Evolutionary conservation across 2,888 invertebrate species (phyloP), one percentile per base, ranked within the genome.

Genomic region (Ptychoptera albimana): DNA sequence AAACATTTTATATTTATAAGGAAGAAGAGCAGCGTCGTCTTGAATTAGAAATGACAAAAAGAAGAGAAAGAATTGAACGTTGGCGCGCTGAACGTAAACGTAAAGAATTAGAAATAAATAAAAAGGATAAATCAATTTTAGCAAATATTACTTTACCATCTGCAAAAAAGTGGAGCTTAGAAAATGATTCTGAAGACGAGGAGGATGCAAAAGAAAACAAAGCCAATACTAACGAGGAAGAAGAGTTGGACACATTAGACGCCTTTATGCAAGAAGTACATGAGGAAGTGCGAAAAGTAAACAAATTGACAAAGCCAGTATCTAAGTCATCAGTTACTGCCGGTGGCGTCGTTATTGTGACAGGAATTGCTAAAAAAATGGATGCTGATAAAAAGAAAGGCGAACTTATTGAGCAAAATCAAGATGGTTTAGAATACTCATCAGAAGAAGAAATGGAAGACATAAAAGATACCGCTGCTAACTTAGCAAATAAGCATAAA

Each of bases 391-490:
- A 80, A 53, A 79, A 85, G 53, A 94, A 96, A 69, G 98, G 98
- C 44, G 97, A 98, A 66, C 69, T 98, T n/a, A 92, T 99, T 57
- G 96, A 98, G 64, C 96, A 94, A 61, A 96, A 98, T 67, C 92
- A 94, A 64, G 97, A 98, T 61, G 93, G 91, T 1, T 67, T 97
- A 49, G 98, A 93, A 69, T 96, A 97, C 67, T 94, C 94, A 0
- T 93, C 93, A 11, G 96, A 96, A 64, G 96, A 96, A 61, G 94
- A 96, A 57, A 81, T 87, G 5, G 93, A 94, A 60, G 93, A 93
- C 59, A 75, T 94, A 43, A 89, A 92, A 53, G 85, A 91, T 49
- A 84, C 89, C 15, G 86, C 88, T 0, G 89, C 83, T 1, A 88
- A 79, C 55, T 75, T 83, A 32, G 89, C 88, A 0, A 89, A 88